Evolutionary conservation across 1,140 invertebrate species (phyloP), one percentile per base, ranked within the genome.

Genomic region (Temnothorax nylanderi): DNA sequence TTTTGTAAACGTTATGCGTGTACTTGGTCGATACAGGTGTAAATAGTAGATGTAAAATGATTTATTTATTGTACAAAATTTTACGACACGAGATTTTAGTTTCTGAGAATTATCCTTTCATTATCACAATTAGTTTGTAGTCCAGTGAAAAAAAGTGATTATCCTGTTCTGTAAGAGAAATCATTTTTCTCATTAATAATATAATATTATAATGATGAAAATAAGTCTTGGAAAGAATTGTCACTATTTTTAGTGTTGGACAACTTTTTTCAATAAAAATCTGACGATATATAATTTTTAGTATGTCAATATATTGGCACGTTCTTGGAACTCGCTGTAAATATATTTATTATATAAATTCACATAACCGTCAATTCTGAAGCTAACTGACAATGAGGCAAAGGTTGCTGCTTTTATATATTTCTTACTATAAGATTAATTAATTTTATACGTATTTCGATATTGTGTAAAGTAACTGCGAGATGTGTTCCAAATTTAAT

Each of bases 1-100:
- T 76, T 89, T 75, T 90, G 69, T 87, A 88, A 88, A 88, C 86
- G 60, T 91, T 75, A 88, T 58, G 86, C 67, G 56, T 78, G 47
- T 76, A 88, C 82, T 88, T 37, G 49, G 85, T 37, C 47, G n/a
- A 62, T 82, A 85, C 56, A 92, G 75, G 37, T 90, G 91, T 91
- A 92, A 86, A 93, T 91, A 92, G 78, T 90, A 85, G 86, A 92
- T 64, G 84, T 92, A 92, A 91, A 86, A 92, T 90, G 18, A 89
- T 94, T 93, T 93, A 93, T 93, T 92, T 94, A 93, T 92, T 92
- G 93, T 93, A 93, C 87, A 94, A 89, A 89, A 93, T 94, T 94
- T 92, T 91, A 92, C 90, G 89, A 91, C 76, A 86, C 34, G 62
- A 86, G 32, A 89, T 67, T 74, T 89, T 87, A 81, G 37, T 87